phyloP scores from a whole-genome alignment of 2,113 vertebrate species.

The Burhinus oedicnemus region DNA sequence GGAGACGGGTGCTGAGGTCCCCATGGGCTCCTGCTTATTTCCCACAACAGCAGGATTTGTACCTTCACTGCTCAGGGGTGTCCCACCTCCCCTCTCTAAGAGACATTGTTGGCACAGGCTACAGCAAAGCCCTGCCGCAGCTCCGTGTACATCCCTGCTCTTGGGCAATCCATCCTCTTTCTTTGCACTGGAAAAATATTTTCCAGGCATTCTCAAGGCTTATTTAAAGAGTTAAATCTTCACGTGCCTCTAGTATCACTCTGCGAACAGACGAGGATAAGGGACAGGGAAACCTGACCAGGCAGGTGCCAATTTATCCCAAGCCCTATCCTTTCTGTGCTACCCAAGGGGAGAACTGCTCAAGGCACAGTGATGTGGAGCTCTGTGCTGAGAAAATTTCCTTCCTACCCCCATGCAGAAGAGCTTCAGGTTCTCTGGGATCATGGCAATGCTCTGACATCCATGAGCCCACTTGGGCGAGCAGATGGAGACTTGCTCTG shows the following conservation, averaged over 20 bases:
- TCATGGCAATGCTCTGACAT: background rate
- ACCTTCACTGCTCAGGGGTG: background rate
- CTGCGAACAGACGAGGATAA: background rate
- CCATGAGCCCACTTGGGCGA: background rate
- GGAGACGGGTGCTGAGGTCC: background rate
- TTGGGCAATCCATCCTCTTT: background rate
- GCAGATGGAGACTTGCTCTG: background rate
- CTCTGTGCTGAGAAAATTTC: background rate
- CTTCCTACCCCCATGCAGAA: background rate
- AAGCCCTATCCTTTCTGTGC: background rate
- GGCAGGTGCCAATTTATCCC: background rate
- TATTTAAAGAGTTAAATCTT: background rate
- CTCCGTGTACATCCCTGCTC: background rate
- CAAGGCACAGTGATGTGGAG: background rate
- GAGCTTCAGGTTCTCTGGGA: background rate
- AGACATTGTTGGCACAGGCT: background rate
- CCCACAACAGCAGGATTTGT: background rate
- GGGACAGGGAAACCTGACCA: background rate
- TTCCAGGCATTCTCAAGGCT: background rate
- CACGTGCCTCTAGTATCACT: rapidly evolving
- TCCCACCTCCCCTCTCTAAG: background rate
- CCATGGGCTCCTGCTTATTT: background rate
- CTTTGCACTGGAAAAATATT: background rate
- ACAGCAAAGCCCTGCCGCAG: background rate
- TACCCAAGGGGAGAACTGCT: background rate